A percentile compares a stretch with the other conserved stretches of the same genome.
phyloP scores from a whole-genome alignment of 2,113 vertebrate genomes.

The Synodontis membranacea region DNA sequence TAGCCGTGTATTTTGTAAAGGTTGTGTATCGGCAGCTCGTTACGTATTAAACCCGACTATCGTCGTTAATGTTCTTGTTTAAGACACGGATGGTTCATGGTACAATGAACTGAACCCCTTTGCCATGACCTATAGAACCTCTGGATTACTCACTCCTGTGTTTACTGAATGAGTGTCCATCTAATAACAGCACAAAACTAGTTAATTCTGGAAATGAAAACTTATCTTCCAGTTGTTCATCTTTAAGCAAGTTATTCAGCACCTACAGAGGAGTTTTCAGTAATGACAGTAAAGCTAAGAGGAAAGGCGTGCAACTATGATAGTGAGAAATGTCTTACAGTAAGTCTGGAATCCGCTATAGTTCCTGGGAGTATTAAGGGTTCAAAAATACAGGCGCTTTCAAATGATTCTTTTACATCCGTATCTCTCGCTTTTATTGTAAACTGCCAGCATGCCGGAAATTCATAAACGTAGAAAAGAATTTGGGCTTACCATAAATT shows the following conservation, averaged over 20 bases:
- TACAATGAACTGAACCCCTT: neutral
- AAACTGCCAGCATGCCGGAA: neutral
- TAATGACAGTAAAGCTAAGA: neutral
- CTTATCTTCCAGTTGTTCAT: neutral
- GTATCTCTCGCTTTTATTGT: neutral
- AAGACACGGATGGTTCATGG: neutral
- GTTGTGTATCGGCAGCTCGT: neutral
- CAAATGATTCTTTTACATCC: neutral
- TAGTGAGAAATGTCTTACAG: neutral
- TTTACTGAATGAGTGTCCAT: neutral
- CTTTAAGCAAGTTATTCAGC: neutral
- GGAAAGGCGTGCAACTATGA: neutral
- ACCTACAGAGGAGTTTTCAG: neutral
- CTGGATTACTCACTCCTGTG: neutral
- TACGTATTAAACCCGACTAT: neutral
- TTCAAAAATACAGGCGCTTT: neutral
- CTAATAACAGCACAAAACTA: neutral
- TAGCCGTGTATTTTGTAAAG: neutral
- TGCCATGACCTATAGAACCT: neutral
- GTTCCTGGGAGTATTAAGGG: neutral
- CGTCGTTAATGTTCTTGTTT: neutral
- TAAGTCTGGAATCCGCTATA: neutral
- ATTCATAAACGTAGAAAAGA: conserved; percentile 2
- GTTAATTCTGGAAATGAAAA: neutral
- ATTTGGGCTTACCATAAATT: conserved; percentile 89